Conservation (phyloP, 1,140 invertebrate species). For the Pogonognathellus flavescens region DNA sequence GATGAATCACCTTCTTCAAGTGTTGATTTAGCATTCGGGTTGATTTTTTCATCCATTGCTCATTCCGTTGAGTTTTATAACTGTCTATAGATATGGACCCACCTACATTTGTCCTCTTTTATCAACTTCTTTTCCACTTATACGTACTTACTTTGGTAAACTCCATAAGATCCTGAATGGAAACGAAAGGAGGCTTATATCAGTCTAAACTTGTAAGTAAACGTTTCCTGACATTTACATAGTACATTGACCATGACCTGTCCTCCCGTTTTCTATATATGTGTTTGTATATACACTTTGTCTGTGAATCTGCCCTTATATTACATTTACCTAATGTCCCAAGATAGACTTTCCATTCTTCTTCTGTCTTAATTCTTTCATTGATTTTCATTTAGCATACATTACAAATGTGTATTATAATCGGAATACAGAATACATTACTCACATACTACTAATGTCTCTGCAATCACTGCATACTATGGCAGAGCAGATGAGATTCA, state of each 20-base stretch:
- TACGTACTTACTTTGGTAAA: not conserved
- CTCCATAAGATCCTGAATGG: not conserved
- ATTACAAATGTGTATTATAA: no score
- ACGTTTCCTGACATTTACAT: conserved; percentile 27
- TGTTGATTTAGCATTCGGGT: not conserved
- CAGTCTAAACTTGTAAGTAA: not conserved
- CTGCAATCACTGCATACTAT: no score
- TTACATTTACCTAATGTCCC: not conserved
- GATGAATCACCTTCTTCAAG: conserved; percentile 3
- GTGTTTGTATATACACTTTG: not conserved
- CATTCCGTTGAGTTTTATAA: not conserved
- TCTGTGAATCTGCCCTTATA: not conserved
- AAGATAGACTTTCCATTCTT: not conserved
- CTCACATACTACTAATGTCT: no score
- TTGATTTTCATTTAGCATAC: no score
- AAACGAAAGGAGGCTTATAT: not conserved
- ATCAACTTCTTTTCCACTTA: not conserved
- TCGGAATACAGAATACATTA: no score
- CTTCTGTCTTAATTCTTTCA: not conserved
- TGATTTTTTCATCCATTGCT: not conserved
- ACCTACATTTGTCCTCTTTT: not conserved
- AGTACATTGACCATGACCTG: conserved; percentile 23
- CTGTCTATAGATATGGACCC: not conserved
- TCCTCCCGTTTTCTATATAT: conserved; percentile 2
- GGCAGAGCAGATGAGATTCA: no score